Evolutionary conservation across 2,113 vertebrate species (phyloP), one percentile per base, ranked within the genome.

Genomic region (Hyla sarda): DNA sequence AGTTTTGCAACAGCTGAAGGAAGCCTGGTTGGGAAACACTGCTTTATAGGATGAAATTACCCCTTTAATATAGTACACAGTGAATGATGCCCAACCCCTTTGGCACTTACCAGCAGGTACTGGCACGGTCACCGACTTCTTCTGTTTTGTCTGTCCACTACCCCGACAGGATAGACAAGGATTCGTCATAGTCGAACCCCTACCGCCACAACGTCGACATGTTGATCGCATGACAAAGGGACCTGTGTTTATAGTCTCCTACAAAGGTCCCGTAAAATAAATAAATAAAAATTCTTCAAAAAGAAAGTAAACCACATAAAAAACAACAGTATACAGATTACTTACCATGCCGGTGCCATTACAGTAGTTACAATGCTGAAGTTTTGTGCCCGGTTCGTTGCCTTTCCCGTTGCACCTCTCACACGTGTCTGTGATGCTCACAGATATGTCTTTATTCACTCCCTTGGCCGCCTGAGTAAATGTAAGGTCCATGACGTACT

Each of bases 191-290:
- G 97, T 92, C 1, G 95, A 92, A 65, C 98, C 98, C 5, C 96
- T 96, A 8, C 98, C 98, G 0, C 94, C 89, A 7, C 98, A 99
- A 19, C 96, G 95, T 0, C 97, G 95, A 79, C 98, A 99, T 0
- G 97, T 98, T 2, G 98, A 99, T 1, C 97, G 96, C 98, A 99
- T 99, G 77, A 99, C 97, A 0, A 99, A 99, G 0, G 98, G 98
- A 2, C 98, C 98, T 0, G 97, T 99, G 58, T 98, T 99, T 88
- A 99, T 92, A 0, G 98, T 99, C 92, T 99, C 98, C 98, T 99
- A 41, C 52, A 30, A 62, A 62, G 10, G 83, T n/a, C n/a, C n/a
- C n/a, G n/a, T n/a, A n/a, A n/a, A n/a, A n/a, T n/a, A n/a, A n/a
- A n/a, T n/a, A n/a, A n/a, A n/a, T n/a, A n/a, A n/a, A n/a, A n/a